Percentiles rank a stretch among this genome's conserved stretches.
phyloP scores from a whole-genome alignment of 2,888 invertebrate genomes.

The Eilema caniola region DNA sequence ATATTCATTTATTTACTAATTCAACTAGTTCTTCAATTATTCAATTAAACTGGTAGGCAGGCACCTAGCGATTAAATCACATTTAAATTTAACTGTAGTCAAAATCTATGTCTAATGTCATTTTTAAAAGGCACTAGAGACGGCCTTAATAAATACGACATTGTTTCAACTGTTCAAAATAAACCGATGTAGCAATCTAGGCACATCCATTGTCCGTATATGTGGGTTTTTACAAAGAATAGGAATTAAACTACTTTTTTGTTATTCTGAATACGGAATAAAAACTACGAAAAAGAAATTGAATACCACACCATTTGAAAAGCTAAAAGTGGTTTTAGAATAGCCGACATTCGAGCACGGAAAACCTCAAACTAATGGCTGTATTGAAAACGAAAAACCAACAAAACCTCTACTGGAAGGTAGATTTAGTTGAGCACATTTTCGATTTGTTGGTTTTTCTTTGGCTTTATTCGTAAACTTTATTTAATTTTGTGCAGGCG shows the following conservation, averaged over 20 bases:
- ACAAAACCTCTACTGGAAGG: not conserved
- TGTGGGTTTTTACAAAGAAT: not conserved
- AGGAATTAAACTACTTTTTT: not conserved
- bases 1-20: too few relatives aligned
- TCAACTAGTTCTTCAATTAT: too few relatives aligned
- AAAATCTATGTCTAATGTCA: too few relatives aligned
- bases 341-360: constrained; percentile 2
- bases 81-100: too few relatives aligned
- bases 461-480: not conserved
- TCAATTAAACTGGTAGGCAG: too few relatives aligned
- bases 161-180: not conserved
- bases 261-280: not conserved
- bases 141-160: not conserved
- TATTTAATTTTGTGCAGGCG: too few relatives aligned
- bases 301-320: constrained; percentile 3
- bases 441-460: constrained; percentile 2
- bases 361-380: constrained; percentile 18
- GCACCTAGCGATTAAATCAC: too few relatives aligned
- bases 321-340: constrained; percentile 13
- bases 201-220: not conserved
- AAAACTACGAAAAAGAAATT: not conserved
- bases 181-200: not conserved
- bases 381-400: constrained; percentile 13
- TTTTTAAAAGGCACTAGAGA: too few relatives aligned
- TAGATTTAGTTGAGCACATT: not conserved